Evolutionary conservation across 2,797 vertebrate genomes (phyloP).

Genomic region (Aplochiton taeniatus): DNA sequence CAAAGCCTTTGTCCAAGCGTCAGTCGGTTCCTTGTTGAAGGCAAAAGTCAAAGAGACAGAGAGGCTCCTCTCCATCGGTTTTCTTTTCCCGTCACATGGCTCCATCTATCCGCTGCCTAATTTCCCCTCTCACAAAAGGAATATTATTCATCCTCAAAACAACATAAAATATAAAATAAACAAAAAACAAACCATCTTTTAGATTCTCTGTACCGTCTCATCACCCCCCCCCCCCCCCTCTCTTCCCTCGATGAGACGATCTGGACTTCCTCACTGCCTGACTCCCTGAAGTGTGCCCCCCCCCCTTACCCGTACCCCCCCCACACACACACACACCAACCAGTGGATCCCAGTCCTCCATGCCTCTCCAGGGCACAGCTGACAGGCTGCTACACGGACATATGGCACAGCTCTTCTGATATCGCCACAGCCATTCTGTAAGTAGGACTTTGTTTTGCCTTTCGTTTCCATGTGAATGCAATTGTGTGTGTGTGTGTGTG

Average conservation of each 20-base stretch:
- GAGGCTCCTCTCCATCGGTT: background rate
- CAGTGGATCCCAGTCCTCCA: constrained; percentile 48
- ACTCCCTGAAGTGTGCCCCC: background rate
- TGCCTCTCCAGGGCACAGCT: constrained; percentile 36
- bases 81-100: background rate
- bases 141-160: constrained; percentile 46
- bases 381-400: constrained; percentile 58
- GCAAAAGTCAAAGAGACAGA: background rate
- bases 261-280: constrained; percentile 47
- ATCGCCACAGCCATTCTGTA: constrained; percentile 76
- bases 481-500: constrained; percentile 2
- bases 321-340: background rate
- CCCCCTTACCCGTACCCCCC: background rate
- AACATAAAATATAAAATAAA: no score
- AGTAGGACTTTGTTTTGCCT: constrained; percentile 62
- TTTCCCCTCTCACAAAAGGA: constrained; percentile 47
- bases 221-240: background rate
- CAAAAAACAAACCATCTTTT: constrained; percentile 45
- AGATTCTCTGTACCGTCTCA: constrained; percentile 33
- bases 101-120: background rate
- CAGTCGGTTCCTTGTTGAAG: background rate
- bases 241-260: constrained; percentile 38
- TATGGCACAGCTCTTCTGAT: constrained; percentile 68
- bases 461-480: background rate
- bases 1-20: background rate